phyloP scores from a whole-genome alignment of 2,888 invertebrate species.

The Theristus sp. region DNA sequence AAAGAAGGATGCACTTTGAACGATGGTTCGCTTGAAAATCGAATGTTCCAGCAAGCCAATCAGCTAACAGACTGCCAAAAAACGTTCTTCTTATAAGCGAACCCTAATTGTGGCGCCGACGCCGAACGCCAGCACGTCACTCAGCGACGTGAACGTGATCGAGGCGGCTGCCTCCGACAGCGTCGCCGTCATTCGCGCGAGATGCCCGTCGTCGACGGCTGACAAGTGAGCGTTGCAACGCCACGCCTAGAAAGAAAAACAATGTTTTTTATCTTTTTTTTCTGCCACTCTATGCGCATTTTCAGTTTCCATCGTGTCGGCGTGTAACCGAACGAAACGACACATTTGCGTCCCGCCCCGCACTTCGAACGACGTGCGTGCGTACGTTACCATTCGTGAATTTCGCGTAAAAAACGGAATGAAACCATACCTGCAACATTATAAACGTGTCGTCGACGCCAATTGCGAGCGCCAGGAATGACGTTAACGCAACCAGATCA shows the following conservation, averaged over 20 bases:
- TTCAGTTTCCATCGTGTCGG: no score
- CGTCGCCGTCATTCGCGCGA: not conserved
- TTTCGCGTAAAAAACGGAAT: no score
- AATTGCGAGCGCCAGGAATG: slow-evolving; percentile 4
- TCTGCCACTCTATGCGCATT: not conserved
- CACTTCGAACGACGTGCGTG: no score
- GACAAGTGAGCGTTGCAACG: not conserved
- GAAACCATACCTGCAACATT: no score
- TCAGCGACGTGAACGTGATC: slow-evolving; percentile 4
- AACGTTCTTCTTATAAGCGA: no score
- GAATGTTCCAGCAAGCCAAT: no score
- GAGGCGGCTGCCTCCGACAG: not conserved
- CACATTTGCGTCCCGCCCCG: no score
- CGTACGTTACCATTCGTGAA: no score
- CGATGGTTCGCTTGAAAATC: no score
- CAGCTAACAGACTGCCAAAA: no score
- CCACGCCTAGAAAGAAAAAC: not conserved
- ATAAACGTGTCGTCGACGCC: slow-evolving; percentile 4
- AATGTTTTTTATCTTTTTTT: not conserved
- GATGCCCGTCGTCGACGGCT: not conserved
- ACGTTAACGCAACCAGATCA: not conserved
- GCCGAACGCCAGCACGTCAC: slow-evolving; percentile 3
- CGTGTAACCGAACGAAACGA: no score
- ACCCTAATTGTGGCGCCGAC: not conserved
- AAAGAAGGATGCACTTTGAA: no score